A percentile compares a stretch with the other conserved stretches of the same genome.
phyloP scores from a whole-genome alignment of 2,888 invertebrate species.

The Ditula angustiorana region DNA sequence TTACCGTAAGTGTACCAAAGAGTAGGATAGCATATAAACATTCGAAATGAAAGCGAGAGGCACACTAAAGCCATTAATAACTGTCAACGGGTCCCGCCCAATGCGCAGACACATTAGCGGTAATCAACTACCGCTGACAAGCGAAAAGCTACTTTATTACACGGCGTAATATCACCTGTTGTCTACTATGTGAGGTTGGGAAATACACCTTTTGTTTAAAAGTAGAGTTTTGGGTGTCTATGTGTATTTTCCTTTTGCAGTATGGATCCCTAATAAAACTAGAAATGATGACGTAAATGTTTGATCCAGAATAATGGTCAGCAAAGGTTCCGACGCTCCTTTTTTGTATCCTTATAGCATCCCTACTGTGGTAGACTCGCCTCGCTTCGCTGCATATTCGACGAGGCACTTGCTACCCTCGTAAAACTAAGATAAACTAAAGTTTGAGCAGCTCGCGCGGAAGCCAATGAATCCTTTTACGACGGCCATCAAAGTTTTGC shows the following conservation, averaged over 20 bases:
- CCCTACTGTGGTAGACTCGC: no score
- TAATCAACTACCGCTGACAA: not conserved
- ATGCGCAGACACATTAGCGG: conserved; percentile 65
- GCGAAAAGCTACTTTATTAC: not conserved
- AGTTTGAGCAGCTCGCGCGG: conserved; percentile 13
- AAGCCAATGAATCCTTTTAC: conserved; percentile 16
- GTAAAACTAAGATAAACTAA: conserved; percentile 19
- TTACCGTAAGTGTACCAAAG: no score
- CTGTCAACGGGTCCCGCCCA: conserved; percentile 76
- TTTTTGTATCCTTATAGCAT: no score
- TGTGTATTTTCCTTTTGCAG: no score
- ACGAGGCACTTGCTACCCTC: conserved; percentile 6
- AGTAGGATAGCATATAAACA: not conserved
- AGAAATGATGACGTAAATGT: no score
- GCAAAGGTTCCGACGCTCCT: no score
- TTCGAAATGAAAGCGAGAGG: conserved; percentile 5
- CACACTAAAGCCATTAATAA: conserved; percentile 73
- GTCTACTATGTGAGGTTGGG: no score
- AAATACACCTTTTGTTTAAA: not conserved
- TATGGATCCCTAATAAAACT: no score
- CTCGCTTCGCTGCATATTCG: conserved; percentile 12
- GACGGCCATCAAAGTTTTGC: conserved; percentile 14
- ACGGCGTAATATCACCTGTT: not conserved
- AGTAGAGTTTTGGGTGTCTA: no score
- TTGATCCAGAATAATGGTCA: no score